Base-by-base conservation (phyloP, 2,113 vertebrate genomes). In the Drymodes brunneopygia region DNA sequence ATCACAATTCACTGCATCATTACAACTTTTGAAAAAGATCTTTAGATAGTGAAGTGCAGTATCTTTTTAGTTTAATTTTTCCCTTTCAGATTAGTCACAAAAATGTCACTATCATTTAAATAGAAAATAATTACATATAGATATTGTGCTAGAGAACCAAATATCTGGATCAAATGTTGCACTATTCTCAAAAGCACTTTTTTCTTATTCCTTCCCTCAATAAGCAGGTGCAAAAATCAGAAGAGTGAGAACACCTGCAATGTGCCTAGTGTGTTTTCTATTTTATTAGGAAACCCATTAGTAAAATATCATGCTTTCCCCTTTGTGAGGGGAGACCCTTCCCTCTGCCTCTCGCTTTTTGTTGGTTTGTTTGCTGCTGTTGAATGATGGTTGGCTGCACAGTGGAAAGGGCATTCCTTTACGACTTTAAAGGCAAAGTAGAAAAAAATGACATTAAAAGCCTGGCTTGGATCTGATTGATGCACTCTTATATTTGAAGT, bases 401-500 rank as follows among this genome's bases (percentile, higher is more conserved):
- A 98, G 97, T 96, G 96, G 96, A 98, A 98, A 98, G 98, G 98
- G 98, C 98, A 98, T 96, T 98, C 98, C 97, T 98, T 98, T 98
- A 98, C 95, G 97, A 98, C 98, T 98, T 98, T 98, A 98, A 98
- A 98, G 98, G 98, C 97, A 97, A 97, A 97, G 97, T 94, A 96
- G 96, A 97, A 99, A 98, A 99, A 99, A 98, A 42, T 98, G 97
- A 98, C 98, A 98, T 89, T 98, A 98, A 99, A 99, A 98, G 98
- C 98, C 98, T 98, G 97, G 96, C 97, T 98, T 95, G 97, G 90
- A 96, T 98, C 98, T 99, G 98, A 99, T 98, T 99, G 98, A 99
- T 99, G 98, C 97, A 98, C 97, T 97, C 97, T 98, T 97, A 98
- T 98, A 98, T 99, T 98, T 99, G 98, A 99, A 99, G 98, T 98